Percentiles rank a stretch among this genome's conserved stretches.
These are phyloP conservation scores for Eupithecia insigniata DNA, from an alignment of 2,888 invertebrate genomes.

Conservation along the genomic window DNA sequence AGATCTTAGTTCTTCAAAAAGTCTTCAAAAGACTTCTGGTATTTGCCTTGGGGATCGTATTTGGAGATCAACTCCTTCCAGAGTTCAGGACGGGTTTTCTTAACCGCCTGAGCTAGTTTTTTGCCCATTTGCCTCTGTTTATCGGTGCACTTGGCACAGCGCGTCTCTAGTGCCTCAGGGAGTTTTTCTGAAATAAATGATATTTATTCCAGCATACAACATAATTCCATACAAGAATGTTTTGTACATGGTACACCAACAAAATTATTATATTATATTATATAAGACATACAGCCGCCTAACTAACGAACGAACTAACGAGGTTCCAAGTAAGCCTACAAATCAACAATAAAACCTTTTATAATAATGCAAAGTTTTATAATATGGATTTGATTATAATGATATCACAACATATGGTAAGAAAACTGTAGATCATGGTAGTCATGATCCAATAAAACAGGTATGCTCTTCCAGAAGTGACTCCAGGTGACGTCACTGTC, in stretches of 20 bases:
- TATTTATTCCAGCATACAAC: neutral
- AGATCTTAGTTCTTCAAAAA: constrained; percentile 52
- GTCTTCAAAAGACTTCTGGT: constrained; percentile 73
- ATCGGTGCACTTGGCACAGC: constrained; percentile 88
- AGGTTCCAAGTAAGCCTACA: no score
- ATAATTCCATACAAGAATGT: no score
- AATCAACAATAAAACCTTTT: no score
- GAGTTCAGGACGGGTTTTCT: constrained; percentile 81
- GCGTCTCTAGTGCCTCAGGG: constrained; percentile 87
- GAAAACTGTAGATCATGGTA: neutral
- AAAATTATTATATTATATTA: no score
- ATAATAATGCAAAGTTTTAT: no score
- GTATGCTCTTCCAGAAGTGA: no score
- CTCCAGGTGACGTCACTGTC: no score
- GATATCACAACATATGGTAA: neutral
- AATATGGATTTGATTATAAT: no score
- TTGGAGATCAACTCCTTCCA: constrained; percentile 81
- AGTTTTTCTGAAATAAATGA: constrained; percentile 82
- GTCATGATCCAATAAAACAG: no score
- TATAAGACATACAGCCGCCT: no score
- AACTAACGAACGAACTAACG: no score
- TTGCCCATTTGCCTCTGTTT: constrained; percentile 87
- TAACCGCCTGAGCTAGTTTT: constrained; percentile 84
- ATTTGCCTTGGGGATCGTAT: constrained; percentile 86
- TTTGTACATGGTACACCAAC: no score